Percentiles rank a stretch among this genome's conserved stretches.
phyloP scores from a whole-genome alignment of 2,113 vertebrate species.

The Stegostoma tigrinum region DNA sequence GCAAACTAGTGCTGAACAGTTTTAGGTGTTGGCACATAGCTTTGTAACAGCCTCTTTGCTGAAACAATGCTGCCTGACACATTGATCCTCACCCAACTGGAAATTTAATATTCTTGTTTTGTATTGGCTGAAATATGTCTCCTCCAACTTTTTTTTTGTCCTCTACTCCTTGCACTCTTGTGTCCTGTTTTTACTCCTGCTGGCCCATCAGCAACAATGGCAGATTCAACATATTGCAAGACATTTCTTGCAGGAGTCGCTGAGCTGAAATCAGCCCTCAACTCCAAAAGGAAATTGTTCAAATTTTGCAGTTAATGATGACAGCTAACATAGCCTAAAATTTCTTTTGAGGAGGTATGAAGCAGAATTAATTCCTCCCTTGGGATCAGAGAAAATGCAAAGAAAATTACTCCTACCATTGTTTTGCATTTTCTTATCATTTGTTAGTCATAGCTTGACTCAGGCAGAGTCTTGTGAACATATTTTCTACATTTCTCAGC shows the following conservation, averaged over 20 bases:
- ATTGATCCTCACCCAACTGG: neutral
- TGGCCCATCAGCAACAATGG: neutral
- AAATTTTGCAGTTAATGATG: neutral
- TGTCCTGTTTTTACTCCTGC: neutral
- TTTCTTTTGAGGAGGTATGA: neutral
- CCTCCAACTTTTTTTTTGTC: neutral
- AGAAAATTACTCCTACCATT: neutral
- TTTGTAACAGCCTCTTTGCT: neutral
- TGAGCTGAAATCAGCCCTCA: neutral
- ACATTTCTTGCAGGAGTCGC: neutral
- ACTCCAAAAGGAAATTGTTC: neutral
- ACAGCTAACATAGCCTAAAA: neutral
- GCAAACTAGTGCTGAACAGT: neutral
- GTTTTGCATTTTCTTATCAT: neutral
- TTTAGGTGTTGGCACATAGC: neutral
- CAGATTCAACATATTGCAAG: neutral
- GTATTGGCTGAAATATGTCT: neutral
- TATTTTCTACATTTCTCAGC: neutral
- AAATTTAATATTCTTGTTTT: neutral
- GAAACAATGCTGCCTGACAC: neutral
- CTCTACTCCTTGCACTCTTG: neutral
- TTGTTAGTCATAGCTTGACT: neutral
- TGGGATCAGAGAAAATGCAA: neutral
- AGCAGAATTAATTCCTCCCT: neutral
- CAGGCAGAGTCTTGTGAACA: neutral